These are phyloP conservation scores for Zaprionus obscuricornis DNA, from an alignment of 2,888 invertebrate species.

Conservation along the genomic window DNA sequence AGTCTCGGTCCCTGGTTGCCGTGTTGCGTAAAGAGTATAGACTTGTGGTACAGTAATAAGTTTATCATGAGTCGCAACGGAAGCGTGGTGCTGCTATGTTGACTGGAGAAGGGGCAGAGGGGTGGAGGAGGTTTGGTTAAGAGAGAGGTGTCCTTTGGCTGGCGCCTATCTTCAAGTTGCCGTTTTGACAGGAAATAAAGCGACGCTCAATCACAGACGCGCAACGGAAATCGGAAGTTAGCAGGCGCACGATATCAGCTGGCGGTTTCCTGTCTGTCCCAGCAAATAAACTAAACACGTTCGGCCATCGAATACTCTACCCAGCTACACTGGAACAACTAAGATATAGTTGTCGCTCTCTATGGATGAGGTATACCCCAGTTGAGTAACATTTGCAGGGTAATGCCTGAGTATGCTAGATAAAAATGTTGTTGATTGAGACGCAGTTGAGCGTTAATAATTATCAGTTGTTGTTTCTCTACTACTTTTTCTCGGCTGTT, in stretches of 20 bases:
- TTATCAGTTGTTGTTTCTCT: slow-evolving; percentile 53
- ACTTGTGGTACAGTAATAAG: slow-evolving; percentile 54
- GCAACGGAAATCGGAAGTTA: slow-evolving; percentile 74
- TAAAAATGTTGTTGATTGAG: slow-evolving; percentile 76
- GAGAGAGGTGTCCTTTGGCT: slow-evolving; percentile 7
- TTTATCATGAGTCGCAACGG: slow-evolving; percentile 55
- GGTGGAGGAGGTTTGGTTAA: too few species aligned
- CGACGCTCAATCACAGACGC: slow-evolving; percentile 69
- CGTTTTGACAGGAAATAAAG: slow-evolving; percentile 69
- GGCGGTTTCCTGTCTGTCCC: slow-evolving; percentile 61
- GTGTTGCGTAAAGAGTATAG: slow-evolving; percentile 13
- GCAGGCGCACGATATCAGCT: slow-evolving; percentile 71
- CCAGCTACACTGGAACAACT: slow-evolving; percentile 2
- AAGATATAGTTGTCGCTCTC: slow-evolving; percentile 7
- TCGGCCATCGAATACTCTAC: slow-evolving; percentile 9
- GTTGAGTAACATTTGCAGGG: too few species aligned
- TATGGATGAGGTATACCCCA: slow-evolving; percentile 25
- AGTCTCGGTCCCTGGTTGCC: too few species aligned
- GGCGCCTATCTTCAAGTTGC: slow-evolving; percentile 49
- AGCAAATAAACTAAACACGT: slow-evolving; percentile 6
- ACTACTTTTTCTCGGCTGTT: slow-evolving; percentile 13
- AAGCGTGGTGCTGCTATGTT: neutral
- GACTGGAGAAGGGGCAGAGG: neutral
- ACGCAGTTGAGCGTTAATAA: slow-evolving; percentile 74
- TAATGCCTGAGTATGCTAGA: slow-evolving; percentile 57